Evolutionary conservation across 2,888 invertebrate genomes (phyloP).

Genomic region (Icerya purchasi): DNA sequence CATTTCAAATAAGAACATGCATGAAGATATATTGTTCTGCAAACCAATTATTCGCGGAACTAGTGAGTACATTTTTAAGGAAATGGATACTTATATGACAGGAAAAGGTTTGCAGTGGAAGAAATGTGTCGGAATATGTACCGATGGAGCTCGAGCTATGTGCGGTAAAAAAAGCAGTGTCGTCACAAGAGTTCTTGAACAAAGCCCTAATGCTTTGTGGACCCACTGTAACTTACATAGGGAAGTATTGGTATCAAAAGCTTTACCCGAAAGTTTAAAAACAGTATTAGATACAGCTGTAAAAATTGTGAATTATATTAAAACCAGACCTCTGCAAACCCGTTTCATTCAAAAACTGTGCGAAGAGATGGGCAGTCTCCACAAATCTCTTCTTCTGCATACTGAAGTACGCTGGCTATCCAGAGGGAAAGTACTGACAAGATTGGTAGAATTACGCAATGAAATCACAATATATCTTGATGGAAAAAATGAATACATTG

Average conservation of each 20-base stretch:
- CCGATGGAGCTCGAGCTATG: constrained; percentile 6
- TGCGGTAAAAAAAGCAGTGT: constrained; percentile 5
- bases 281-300: constrained; percentile 4
- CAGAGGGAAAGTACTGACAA: constrained; percentile 6
- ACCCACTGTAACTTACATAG: constrained; percentile 7
- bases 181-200: constrained; percentile 15
- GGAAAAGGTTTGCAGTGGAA: constrained; percentile 16
- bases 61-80: constrained; percentile 5
- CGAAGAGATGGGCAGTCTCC: constrained; percentile 5
- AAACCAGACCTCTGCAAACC: constrained; percentile 5
- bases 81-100: constrained; percentile 1
- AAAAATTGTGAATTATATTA: constrained; percentile 11
- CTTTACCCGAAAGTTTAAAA: constrained; percentile 7
- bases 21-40: constrained; percentile 2
- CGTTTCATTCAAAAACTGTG: constrained; percentile 9
- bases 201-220: constrained; percentile 9
- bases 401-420: constrained; percentile 8
- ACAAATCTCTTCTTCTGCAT: constrained; percentile 9
- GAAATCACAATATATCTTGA: constrained; percentile 4
- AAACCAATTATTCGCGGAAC: constrained; percentile 2
- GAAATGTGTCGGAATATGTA: constrained; percentile 13
- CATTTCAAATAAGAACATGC: background rate
- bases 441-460: constrained; percentile 3
- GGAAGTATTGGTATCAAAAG: constrained; percentile 3
- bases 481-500: background rate